These are phyloP conservation scores for Leptoteleia sp. DNA, from an alignment of 1,140 invertebrate species.

Conservation along the genomic window DNA sequence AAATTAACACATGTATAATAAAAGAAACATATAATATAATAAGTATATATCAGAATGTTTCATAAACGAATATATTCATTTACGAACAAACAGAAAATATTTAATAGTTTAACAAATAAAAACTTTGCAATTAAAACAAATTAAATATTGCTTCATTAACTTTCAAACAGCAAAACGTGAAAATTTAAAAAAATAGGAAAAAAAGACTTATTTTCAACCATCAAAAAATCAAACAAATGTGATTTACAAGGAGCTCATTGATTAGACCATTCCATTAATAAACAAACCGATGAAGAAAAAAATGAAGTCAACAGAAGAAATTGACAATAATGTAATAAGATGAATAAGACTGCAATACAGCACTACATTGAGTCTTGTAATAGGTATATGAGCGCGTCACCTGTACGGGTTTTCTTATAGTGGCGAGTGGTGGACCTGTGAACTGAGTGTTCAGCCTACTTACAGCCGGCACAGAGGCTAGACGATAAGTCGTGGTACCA, in stretches of 20 bases:
- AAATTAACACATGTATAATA: too few relatives aligned
- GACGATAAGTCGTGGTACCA: constrained; percentile 80
- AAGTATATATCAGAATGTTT: too few relatives aligned
- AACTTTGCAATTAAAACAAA: too few relatives aligned
- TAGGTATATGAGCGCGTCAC: constrained; percentile 80
- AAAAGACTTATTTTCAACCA: constrained; percentile 20
- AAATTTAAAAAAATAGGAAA: not conserved
- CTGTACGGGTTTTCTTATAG: constrained; percentile 83
- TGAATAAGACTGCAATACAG: constrained; percentile 73
- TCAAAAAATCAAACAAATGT: constrained; percentile 9
- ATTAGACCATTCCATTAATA: constrained; percentile 28
- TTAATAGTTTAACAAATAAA: too few relatives aligned
- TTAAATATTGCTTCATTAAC: too few relatives aligned
- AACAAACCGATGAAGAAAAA: not conserved
- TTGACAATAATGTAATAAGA: constrained; percentile 33
- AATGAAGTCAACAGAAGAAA: constrained; percentile 11
- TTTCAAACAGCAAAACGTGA: not conserved
- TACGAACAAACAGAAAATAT: too few relatives aligned
- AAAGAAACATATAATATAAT: too few relatives aligned
- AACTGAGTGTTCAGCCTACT: constrained; percentile 83
- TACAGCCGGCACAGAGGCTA: constrained; percentile 84
- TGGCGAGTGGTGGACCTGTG: constrained; percentile 83
- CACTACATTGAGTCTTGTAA: constrained; percentile 80
- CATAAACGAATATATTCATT: too few relatives aligned
- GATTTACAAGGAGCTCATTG: constrained; percentile 17